Evolutionary conservation across 2,888 invertebrate species (phyloP).

Genomic region (Blera fallax): DNA sequence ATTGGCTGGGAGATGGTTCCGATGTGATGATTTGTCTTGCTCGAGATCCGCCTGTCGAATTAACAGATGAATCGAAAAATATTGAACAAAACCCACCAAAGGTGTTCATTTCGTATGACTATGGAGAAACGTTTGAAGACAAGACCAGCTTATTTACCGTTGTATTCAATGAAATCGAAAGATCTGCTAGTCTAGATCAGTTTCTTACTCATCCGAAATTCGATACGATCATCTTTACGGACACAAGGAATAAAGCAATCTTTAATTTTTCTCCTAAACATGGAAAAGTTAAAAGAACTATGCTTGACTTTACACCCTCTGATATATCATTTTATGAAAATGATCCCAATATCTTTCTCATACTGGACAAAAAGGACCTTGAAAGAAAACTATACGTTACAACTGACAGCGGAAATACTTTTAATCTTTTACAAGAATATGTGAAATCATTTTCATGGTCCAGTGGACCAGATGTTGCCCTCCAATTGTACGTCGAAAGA

Average conservation of each 20-base stretch:
- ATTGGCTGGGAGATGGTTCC: slow-evolving; percentile 95
- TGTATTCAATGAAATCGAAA: slow-evolving; percentile 82
- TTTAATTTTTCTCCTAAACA: slow-evolving; percentile 91
- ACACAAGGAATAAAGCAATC: slow-evolving; percentile 88
- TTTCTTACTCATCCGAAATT: slow-evolving; percentile 92
- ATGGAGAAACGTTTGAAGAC: slow-evolving; percentile 90
- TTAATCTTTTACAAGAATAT: slow-evolving; percentile 86
- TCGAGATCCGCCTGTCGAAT: slow-evolving; percentile 85
- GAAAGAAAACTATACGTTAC: slow-evolving; percentile 88
- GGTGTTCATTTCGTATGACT: slow-evolving; percentile 92
- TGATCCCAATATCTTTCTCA: slow-evolving; percentile 87
- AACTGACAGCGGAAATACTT: slow-evolving; percentile 88
- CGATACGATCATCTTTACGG: slow-evolving; percentile 92
- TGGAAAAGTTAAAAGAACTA: slow-evolving; percentile 84
- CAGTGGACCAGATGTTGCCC: slow-evolving; percentile 83
- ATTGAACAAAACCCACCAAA: slow-evolving; percentile 86
- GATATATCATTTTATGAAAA: slow-evolving; percentile 90
- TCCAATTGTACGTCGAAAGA: slow-evolving; percentile 87
- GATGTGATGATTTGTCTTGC: slow-evolving; percentile 94
- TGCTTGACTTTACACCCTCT: slow-evolving; percentile 89
- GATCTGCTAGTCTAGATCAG: slow-evolving; percentile 89
- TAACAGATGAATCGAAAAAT: slow-evolving; percentile 75
- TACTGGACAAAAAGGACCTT: slow-evolving; percentile 88
- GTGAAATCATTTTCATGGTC: slow-evolving; percentile 92
- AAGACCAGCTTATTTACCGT: slow-evolving; percentile 87